phyloP scores from a whole-genome alignment of 2,113 vertebrate species.

The Chamaetylas fuelleborni region DNA sequence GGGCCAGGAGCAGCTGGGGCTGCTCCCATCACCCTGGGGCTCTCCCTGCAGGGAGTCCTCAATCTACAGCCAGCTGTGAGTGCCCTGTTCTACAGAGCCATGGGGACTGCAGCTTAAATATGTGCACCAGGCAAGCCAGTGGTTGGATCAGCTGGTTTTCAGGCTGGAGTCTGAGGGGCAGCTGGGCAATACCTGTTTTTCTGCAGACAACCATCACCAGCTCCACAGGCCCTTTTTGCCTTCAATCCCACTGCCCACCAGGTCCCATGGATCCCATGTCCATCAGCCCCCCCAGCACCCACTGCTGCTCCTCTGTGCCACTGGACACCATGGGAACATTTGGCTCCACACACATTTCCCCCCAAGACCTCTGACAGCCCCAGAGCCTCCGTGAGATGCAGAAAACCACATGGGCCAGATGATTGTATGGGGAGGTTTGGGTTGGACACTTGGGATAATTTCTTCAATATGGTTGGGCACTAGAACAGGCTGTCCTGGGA shows the following conservation, averaged over 20 bases:
- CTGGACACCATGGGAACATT: fast-evolving
- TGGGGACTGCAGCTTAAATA: fast-evolving
- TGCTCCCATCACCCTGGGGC: not conserved
- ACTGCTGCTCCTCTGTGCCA: not conserved
- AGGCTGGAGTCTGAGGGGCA: not conserved
- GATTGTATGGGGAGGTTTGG: not conserved
- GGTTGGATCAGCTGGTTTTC: fast-evolving
- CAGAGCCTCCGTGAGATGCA: fast-evolving
- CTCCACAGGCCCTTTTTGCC: not conserved
- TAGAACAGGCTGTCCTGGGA: not conserved
- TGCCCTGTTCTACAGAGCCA: not conserved
- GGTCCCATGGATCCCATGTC: not conserved
- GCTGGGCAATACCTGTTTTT: not conserved
- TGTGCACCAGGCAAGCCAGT: fast-evolving
- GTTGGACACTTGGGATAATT: not conserved
- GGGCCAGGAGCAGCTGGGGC: not conserved
- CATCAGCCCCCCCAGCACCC: fast-evolving
- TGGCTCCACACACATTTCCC: not conserved
- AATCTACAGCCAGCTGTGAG: not conserved
- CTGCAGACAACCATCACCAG: not conserved
- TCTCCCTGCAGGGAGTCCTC: not conserved
- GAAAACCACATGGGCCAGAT: fast-evolving
- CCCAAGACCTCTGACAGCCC: fast-evolving
- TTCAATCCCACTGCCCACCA: not conserved
- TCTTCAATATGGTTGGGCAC: not conserved